Base-by-base conservation (phyloP, 1,140 invertebrate species). In the Coelopa frigida region DNA sequence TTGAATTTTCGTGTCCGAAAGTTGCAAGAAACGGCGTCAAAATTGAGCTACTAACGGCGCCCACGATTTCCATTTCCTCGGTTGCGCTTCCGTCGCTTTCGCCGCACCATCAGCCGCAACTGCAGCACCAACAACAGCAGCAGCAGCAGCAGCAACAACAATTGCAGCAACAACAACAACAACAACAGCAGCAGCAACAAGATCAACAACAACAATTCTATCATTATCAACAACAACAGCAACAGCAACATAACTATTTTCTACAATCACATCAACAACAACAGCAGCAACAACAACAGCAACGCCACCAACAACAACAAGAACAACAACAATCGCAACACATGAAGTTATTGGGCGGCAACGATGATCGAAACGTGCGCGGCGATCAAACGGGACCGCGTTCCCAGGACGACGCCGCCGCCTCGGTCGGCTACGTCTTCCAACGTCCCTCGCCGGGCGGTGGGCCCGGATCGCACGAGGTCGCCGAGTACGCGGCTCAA, bases 321-420 rank as follows among this genome's bases (percentile, higher is more conserved):
- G 49, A 58, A 23, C 54, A 56, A 20, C 54, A 52, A 43, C 53
- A 54, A 52, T 42, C 48, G 15, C 54, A 58, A 66, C 63, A 67
- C 55, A 67, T 67, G 63, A 67, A 67, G 63, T 67, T 66, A 67
- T 57, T 67, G 55, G 60, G 63, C 48, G 54, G 60, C 20, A 66
- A 59, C 51, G 62, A 66, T 57, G 62, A 61, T 59, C 60, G 63
- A 49, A 63, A 63, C 48, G 63, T 57, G 53, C 63, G 63, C 52
- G 63, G 59, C 35, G 60, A 57, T 48, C 59, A 59, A 51, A 51
- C 53, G 33, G 39, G 51, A 22, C 33, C 57, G 56, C 46, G 57
- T 27, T 37, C 33, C 7, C 58, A 66, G 43, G 55, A 56, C 12
- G 56, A 60, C 48, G 60, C 56, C 50, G 59, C 59, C 29, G 60